phyloP scores from a whole-genome alignment of 2,113 vertebrate species.

The zebrafish (Danio rerio) region DNA sequence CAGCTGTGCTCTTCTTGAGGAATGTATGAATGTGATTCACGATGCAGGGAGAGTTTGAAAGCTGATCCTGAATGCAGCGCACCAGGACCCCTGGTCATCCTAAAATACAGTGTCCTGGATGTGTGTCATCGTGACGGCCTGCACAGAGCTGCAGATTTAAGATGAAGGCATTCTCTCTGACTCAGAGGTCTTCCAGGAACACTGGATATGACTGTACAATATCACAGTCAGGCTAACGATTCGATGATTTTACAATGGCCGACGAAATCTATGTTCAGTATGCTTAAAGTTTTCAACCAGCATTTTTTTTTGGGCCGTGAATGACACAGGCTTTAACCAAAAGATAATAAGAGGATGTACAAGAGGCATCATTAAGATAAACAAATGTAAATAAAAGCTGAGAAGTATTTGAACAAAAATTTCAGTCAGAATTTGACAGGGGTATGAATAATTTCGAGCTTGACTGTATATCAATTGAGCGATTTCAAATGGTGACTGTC shows the following conservation, averaged over 20 bases:
- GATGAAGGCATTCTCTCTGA: constrained; percentile 8
- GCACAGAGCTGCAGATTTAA: not conserved
- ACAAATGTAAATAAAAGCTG: too few species aligned
- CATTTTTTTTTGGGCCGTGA: too few species aligned
- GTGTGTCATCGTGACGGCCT: constrained; percentile 14
- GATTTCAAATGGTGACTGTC: too few species aligned
- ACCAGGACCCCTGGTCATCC: not conserved
- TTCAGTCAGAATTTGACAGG: too few species aligned
- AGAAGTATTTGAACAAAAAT: too few species aligned
- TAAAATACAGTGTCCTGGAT: constrained; percentile 31
- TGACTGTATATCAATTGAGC: too few species aligned
- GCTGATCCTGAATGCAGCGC: constrained; percentile 19
- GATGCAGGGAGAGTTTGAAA: constrained; percentile 26
- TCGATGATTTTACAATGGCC: not conserved
- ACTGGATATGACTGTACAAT: not conserved
- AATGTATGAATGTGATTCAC: constrained; percentile 24
- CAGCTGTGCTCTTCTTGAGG: constrained; percentile 29
- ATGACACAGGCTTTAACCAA: too few species aligned
- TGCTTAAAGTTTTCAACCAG: too few species aligned
- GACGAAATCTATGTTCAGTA: not conserved
- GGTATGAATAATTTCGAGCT: too few species aligned
- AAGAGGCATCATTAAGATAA: too few species aligned
- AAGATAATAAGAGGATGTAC: too few species aligned
- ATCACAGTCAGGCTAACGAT: not conserved
- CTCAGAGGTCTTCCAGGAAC: constrained; percentile 37